phyloP scores from a whole-genome alignment of 2,888 invertebrate genomes.

The Tethea ocularis region DNA sequence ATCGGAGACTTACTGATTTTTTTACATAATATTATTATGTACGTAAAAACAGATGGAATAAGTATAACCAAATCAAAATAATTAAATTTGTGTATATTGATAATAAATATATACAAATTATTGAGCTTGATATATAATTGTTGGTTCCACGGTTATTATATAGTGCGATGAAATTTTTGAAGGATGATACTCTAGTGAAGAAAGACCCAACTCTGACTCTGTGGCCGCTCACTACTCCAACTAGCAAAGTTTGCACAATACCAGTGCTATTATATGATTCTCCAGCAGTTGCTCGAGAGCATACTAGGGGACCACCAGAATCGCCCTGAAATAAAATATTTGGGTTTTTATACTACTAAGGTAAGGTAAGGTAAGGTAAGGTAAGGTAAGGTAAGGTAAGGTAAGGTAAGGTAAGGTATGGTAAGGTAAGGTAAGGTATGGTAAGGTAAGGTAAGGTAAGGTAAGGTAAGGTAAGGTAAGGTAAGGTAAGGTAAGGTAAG shows the following conservation, averaged over 20 bases:
- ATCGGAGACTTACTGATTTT: too few relatives aligned
- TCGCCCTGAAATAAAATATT: slow-evolving; percentile 51
- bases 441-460: too few relatives aligned
- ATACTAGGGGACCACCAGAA: slow-evolving; percentile 67
- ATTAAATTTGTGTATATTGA: neutral
- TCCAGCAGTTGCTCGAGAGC: slow-evolving; percentile 36
- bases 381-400: too few relatives aligned
- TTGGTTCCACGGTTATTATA: slow-evolving; percentile 17
- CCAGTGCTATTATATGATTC: slow-evolving; percentile 22
- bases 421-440: too few relatives aligned
- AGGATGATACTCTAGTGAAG: slow-evolving; percentile 45
- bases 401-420: too few relatives aligned
- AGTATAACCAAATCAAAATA: slow-evolving; percentile 9
- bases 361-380: too few relatives aligned
- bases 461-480: too few relatives aligned
- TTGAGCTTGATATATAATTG: neutral
- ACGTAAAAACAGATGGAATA: too few relatives aligned
- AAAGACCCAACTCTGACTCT: slow-evolving; percentile 26
- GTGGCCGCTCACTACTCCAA: slow-evolving; percentile 46
- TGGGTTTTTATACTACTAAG: too few relatives aligned
- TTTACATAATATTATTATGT: too few relatives aligned
- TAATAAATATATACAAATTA: neutral
- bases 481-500: too few relatives aligned
- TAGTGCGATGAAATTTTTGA: slow-evolving; percentile 27
- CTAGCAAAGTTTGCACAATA: slow-evolving; percentile 41